Conservation (phyloP, 2,888 invertebrate species). For the Notodonta ziczac region DNA sequence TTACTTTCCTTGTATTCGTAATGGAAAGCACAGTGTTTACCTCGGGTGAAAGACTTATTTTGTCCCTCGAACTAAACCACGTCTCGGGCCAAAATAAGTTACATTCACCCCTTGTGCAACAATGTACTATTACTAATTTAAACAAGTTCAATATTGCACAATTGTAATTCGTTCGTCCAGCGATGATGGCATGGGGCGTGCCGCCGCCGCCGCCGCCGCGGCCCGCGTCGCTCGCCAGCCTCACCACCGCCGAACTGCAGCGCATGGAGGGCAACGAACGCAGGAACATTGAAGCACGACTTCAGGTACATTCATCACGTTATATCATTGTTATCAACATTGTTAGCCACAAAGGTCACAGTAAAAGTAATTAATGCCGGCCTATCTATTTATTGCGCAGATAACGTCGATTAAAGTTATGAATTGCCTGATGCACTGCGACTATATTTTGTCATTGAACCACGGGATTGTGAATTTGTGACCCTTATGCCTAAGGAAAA, state of each 20-base stretch:
- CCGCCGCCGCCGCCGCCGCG: slow-evolving; percentile 89
- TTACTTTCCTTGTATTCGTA: no score
- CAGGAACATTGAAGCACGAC: slow-evolving; percentile 94
- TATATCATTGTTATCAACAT: neutral
- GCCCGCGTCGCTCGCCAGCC: slow-evolving; percentile 88
- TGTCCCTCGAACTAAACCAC: no score
- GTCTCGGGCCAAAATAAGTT: no score
- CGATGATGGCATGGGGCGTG: slow-evolving; percentile 79
- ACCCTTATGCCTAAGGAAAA: no score
- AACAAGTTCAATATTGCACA: neutral
- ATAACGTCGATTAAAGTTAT: neutral
- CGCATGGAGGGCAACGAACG: slow-evolving; percentile 96
- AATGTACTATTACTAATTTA: no score
- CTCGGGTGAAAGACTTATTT: no score
- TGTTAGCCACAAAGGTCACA: neutral
- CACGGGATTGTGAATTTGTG: no score
- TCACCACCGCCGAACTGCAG: slow-evolving; percentile 93
- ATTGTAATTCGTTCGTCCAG: slow-evolving; percentile 38
- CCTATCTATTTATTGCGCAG: neutral
- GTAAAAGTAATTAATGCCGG: no score
- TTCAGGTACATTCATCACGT: slow-evolving; percentile 83
- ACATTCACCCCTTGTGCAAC: no score
- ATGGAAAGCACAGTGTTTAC: no score
- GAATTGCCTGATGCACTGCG: no score
- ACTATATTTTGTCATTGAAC: no score